A percentile compares a stretch with the other conserved stretches of the same genome.
Evolutionary conservation across 2,888 invertebrate genomes (phyloP).

Genomic region (Smittia sp.): DNA sequence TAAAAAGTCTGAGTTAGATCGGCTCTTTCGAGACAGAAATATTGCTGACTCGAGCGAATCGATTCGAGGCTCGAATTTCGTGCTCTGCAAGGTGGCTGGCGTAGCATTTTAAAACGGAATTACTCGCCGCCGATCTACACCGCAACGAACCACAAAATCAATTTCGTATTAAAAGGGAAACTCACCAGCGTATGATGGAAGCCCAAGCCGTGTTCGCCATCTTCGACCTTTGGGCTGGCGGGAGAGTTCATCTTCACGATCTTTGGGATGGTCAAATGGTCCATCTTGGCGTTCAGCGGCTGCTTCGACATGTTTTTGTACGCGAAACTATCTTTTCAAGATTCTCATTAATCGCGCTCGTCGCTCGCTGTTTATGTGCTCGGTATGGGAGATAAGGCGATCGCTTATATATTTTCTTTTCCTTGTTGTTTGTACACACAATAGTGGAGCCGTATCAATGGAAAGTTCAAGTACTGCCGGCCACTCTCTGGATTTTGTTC

Average conservation of each 20-base stretch:
- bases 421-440: not conserved
- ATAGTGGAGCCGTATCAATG: not conserved
- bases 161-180: not conserved
- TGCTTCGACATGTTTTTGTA: conserved; percentile 33
- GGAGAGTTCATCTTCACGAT: conserved; percentile 11
- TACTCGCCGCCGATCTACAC: no score
- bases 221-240: not conserved
- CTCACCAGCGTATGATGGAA: conserved; percentile 36
- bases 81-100: no score
- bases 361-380: not conserved
- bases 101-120: no score
- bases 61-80: no score
- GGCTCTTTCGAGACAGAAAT: no score
- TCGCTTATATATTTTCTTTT: conserved; percentile 7
- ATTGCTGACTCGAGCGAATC: no score
- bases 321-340: not conserved
- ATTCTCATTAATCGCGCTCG: no score
- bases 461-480: not conserved
- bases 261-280: not conserved
- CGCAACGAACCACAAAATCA: not conserved
- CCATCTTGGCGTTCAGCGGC: conserved; percentile 15
- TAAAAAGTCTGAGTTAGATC: not conserved
- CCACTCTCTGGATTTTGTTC: not conserved
- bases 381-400: not conserved
- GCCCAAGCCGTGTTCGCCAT: not conserved